Base-by-base conservation (phyloP, 2,888 invertebrate genomes). In the Machimus atricapillus region DNA sequence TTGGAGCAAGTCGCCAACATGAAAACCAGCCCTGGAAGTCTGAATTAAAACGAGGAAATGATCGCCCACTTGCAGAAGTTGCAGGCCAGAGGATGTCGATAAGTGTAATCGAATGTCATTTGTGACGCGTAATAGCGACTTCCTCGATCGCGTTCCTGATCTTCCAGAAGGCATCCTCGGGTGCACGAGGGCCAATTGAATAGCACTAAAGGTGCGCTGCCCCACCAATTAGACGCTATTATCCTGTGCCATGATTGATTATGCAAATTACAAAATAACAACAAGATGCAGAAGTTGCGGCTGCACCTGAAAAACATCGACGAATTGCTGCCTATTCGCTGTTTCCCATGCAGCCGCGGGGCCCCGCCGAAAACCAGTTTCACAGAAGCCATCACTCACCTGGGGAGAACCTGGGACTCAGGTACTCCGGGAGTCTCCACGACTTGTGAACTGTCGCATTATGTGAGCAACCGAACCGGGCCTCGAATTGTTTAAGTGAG, bases 241-340 rank as follows among this genome's bases (percentile, higher is more conserved):
- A 82, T 82, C 82, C 82, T 82, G 82, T 82, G 82, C 82, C 66
- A 58, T 82, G 66, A 82, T 82, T 58, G 82, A 82, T 82, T 82
- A 82, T 82, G 82, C 66, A 82, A 82, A 82, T 82, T 82, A 19
- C 37, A 37, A 66, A 58, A 66, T 82, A 82, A 82, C 37, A 82
- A 66, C 37, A 37, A 82, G 82, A 82, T 23, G 27, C 82, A 58
- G 79, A 46, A 40, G 58, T 82, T n/a, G n/a, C n/a, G 37, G 34
- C 82, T 58, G 58, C 58, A 34, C 27, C 31, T 81, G 58, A 82
- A 56, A 81, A 37, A 58, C 58, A 82, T 37, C 82, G 58, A 82
- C 40, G 37, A 66, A 82, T 58, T 58, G 40, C 37, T 58, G 52
- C 43, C 12, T n/a, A 46, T 82, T 58, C 82, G n/a, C 52, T 40